phyloP scores from a whole-genome alignment of 2,797 vertebrate genomes.

The Falco rusticolus region DNA sequence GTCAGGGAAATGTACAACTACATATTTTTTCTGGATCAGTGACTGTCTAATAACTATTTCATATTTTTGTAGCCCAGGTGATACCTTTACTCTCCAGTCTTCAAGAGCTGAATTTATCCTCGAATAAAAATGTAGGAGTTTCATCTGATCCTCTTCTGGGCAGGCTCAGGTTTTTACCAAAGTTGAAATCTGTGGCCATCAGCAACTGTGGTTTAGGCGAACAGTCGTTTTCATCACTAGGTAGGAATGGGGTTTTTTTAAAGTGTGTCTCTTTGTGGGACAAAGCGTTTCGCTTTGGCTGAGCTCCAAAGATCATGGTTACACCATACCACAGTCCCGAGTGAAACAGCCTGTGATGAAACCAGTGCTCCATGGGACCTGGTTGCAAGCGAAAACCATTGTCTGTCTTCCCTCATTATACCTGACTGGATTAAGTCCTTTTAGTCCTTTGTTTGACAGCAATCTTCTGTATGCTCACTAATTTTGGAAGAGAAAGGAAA shows the following conservation, averaged over 20 bases:
- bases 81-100: constrained; percentile 84
- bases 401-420: background rate
- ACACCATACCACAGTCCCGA: accelerated
- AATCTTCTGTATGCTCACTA: background rate
- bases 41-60: constrained; percentile 34
- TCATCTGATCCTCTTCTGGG: constrained; percentile 79
- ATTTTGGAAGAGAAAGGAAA: background rate
- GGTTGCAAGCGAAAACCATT: background rate
- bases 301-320: background rate
- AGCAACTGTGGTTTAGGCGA: constrained; percentile 81
- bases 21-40: background rate
- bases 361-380: background rate
- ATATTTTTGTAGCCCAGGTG: constrained; percentile 82
- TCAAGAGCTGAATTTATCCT: constrained; percentile 84
- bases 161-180: constrained; percentile 81
- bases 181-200: constrained; percentile 80
- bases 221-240: constrained; percentile 80
- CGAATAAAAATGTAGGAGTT: constrained; percentile 84
- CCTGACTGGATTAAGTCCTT: background rate
- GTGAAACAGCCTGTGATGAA: background rate
- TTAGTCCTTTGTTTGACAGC: background rate
- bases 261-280: background rate
- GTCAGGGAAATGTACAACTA: background rate
- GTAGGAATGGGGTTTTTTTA: constrained; percentile 69
- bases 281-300: background rate